phyloP scores from a whole-genome alignment of 2,888 invertebrate genomes.

The Apotomis turbidana region DNA sequence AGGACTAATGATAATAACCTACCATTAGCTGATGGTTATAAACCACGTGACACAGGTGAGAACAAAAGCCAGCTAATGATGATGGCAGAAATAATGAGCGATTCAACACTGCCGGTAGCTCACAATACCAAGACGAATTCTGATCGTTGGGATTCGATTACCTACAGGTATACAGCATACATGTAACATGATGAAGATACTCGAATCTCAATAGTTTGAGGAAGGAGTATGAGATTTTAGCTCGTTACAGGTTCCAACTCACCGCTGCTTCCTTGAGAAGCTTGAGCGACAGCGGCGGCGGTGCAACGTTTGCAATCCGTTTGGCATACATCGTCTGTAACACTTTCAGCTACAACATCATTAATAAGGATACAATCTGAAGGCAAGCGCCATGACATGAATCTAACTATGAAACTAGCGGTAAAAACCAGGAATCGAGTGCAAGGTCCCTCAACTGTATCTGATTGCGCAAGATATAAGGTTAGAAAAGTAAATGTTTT shows the following conservation, averaged over 20 bases:
- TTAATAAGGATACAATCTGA: conserved; percentile 42
- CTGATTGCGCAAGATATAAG: conserved; percentile 26
- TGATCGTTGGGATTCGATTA: conserved; percentile 26
- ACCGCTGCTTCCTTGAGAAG: conserved; percentile 69
- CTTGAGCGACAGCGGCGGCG: conserved; percentile 68
- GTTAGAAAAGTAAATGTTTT: conserved; percentile 29
- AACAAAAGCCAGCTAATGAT: conserved; percentile 49
- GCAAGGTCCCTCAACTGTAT: conserved; percentile 32
- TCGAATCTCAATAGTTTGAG: not conserved
- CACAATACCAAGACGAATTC: conserved; percentile 28
- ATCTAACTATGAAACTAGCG: conserved; percentile 11
- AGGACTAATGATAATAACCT: conserved; percentile 19
- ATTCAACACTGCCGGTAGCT: conserved; percentile 37
- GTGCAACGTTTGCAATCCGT: conserved; percentile 74
- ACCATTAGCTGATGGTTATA: conserved; percentile 29
- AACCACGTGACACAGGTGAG: conserved; percentile 32
- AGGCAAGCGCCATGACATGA: conserved; percentile 14
- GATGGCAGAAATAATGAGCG: conserved; percentile 45
- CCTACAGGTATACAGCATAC: conserved; percentile 8
- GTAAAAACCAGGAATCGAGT: conserved; percentile 30
- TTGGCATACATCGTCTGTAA: conserved; percentile 65
- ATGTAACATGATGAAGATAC: conserved; percentile 3
- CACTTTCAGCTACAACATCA: conserved; percentile 63
- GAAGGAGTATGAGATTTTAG: conserved; percentile 19
- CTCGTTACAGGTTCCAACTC: conserved; percentile 57